These are phyloP conservation scores for Spodoptera exigua DNA, from an alignment of 2,888 invertebrate genomes.

Conservation along the genomic window DNA sequence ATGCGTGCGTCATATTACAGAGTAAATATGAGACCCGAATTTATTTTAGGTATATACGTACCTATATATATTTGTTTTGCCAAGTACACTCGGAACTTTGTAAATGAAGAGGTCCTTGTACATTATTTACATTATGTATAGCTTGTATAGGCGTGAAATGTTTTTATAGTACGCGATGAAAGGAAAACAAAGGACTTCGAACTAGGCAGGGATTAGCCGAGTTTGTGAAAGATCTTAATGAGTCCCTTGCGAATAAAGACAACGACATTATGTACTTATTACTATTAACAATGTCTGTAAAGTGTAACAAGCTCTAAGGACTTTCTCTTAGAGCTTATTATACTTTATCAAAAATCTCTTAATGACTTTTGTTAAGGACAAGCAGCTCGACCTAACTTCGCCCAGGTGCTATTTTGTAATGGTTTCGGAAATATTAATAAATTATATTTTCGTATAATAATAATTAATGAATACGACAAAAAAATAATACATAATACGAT, in stretches of 20 bases:
- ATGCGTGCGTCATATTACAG: too few species aligned
- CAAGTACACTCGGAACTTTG: conserved; percentile 3
- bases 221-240: conserved; percentile 19
- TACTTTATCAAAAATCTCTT: too few species aligned
- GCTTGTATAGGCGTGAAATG: conserved; percentile 14
- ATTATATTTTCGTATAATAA: too few species aligned
- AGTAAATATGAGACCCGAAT: too few species aligned
- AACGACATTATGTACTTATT: neutral
- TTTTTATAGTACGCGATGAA: conserved; percentile 10
- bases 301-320: too few species aligned
- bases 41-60: neutral
- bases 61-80: conserved; percentile 1
- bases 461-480: too few species aligned
- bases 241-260: conserved; percentile 2
- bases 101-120: neutral
- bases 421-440: too few species aligned
- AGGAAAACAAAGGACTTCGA: conserved; percentile 20
- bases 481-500: too few species aligned
- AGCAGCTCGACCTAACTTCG: too few species aligned
- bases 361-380: too few species aligned
- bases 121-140: neutral
- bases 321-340: too few species aligned
- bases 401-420: too few species aligned
- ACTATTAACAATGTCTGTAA: conserved; percentile 4
- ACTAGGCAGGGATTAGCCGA: conserved; percentile 24